These are phyloP conservation scores for Tamias sibiricus DNA, from an alignment of 2,113 vertebrate species.

Conservation along the genomic window DNA sequence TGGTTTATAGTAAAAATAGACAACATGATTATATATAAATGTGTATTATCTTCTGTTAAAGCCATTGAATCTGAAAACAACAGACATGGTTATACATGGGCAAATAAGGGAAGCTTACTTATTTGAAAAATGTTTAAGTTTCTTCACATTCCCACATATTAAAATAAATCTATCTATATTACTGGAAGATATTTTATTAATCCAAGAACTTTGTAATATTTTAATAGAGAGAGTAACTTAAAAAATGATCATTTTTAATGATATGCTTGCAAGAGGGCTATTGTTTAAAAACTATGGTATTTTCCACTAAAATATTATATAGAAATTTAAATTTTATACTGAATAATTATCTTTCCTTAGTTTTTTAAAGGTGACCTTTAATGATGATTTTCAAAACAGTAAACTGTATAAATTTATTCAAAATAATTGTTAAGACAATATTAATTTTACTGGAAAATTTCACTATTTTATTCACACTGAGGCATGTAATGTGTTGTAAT, in stretches of 20 bases:
- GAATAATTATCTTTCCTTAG: neutral
- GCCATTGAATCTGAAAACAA: neutral
- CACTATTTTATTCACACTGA: neutral
- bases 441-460: neutral
- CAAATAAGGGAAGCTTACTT: neutral
- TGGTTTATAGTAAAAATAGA: slow-evolving; percentile 19
- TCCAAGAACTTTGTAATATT: neutral
- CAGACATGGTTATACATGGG: neutral
- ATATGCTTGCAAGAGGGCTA: neutral
- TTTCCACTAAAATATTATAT: neutral
- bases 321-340: neutral
- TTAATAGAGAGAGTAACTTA: neutral
- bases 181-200: neutral
- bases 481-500: neutral
- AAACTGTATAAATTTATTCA: neutral
- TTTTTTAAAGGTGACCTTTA: neutral
- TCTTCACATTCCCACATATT: neutral
- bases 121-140: neutral
- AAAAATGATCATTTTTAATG: neutral
- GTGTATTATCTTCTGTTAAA: neutral
- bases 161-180: neutral
- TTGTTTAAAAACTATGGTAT: neutral
- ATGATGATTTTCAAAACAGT: neutral
- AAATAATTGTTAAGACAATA: neutral
- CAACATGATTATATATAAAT: neutral